Conservation (phyloP, 2,888 invertebrate species). For the Nomada fucata region DNA sequence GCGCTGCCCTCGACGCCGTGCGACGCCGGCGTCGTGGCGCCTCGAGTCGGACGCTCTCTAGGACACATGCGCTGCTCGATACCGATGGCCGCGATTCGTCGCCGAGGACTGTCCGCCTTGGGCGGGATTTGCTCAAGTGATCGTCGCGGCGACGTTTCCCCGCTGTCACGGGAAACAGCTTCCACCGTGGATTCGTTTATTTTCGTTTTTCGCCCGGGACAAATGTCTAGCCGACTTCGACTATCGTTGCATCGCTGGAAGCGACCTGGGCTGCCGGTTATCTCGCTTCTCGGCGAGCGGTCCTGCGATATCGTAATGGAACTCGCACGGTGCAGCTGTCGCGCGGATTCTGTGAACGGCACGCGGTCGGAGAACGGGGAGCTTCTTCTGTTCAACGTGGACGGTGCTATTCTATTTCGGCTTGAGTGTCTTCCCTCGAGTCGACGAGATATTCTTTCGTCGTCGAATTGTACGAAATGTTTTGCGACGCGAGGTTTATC, state of each 20-base stretch:
- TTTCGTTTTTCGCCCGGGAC: no score
- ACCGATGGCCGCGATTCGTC: conserved; percentile 50
- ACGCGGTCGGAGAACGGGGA: neutral
- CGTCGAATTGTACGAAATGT: neutral
- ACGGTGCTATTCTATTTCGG: neutral
- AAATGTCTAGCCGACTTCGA: no score
- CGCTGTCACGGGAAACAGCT: no score
- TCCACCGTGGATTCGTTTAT: no score
- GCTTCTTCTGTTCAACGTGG: no score
- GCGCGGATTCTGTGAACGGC: no score
- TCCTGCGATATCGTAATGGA: no score
- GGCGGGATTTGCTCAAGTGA: conserved; percentile 25
- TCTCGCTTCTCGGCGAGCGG: no score
- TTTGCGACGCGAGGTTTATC: neutral
- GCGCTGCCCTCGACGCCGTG: conserved; percentile 75
- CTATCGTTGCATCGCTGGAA: no score
- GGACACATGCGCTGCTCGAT: conserved; percentile 76
- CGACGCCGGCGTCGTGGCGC: conserved; percentile 78
- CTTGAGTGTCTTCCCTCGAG: neutral
- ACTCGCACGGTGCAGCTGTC: no score
- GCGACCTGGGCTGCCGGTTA: no score
- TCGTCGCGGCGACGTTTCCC: neutral
- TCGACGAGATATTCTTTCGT: neutral
- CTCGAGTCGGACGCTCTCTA: conserved; percentile 63
- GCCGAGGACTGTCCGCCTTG: neutral